Conservation (phyloP, 2,888 invertebrate species). For the Drosophila imparisetae region DNA sequence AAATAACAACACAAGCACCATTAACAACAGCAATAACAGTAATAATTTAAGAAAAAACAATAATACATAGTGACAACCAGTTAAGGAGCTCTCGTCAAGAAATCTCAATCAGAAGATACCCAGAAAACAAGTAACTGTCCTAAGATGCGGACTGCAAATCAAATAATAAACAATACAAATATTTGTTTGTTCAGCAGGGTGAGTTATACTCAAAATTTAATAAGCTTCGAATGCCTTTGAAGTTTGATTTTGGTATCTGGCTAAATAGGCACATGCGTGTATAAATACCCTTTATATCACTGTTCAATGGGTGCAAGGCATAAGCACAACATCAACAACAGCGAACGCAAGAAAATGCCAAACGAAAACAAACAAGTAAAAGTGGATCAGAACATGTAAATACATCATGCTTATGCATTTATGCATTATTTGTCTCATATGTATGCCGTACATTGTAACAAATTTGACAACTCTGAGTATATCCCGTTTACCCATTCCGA, state of each 20-base stretch:
- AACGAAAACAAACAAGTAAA: constrained; percentile 34
- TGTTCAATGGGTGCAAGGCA: neutral
- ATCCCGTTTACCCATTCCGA: neutral
- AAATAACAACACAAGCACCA: constrained; percentile 12
- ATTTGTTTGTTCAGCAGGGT: neutral
- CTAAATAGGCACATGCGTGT: neutral
- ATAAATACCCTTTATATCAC: neutral
- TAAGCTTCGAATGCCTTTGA: neutral
- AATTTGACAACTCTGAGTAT: neutral
- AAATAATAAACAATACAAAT: neutral
- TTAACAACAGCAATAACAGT: constrained; percentile 16
- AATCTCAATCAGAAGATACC: neutral
- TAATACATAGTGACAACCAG: constrained; percentile 1
- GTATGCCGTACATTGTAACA: neutral
- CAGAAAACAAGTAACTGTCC: too few species aligned
- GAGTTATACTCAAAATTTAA: neutral
- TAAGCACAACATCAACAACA: constrained; percentile 20
- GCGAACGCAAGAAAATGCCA: constrained; percentile 27
- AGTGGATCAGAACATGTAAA: neutral
- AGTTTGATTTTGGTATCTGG: neutral
- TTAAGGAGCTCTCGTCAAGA: neutral
- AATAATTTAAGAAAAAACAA: constrained; percentile 9
- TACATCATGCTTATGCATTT: neutral
- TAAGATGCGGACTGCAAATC: neutral
- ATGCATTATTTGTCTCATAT: neutral